Base-by-base conservation (phyloP, 1,140 invertebrate species). In the Manduca sexta region DNA sequence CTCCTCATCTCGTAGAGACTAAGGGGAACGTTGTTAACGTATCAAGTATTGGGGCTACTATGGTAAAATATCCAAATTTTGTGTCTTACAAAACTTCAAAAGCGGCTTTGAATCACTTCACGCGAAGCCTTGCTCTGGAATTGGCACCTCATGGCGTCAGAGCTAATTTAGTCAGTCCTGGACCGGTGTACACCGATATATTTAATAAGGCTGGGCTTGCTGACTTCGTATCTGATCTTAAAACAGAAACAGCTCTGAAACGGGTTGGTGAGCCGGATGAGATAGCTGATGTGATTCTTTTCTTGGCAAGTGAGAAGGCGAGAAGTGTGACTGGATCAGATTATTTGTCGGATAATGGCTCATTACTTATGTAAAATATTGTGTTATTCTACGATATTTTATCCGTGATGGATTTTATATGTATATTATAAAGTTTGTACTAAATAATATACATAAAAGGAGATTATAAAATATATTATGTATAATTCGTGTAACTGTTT, bases 11-110 rank as follows among this genome's bases (percentile, higher is more conserved):
- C 7, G 13, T 46, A 0, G 16, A 49, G 29, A 52, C 37, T 13
- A 91, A 92, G 70, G 92, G 92, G 13, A 90, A 88, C 49, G 90
- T 93, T 56, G 89, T 94, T 1, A 94, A 94, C 76, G 89, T 94
- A 2, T 93, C 92, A 2, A 93, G 92, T 66, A 89, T 94, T 15
- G 52, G 15, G 35, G 44, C 21, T 35, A 38, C 18, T 4, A 5
- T 6, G 1, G 14, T 34, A 8, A 5, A 18, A 21, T n/a, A 2
- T 3, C 16, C 88, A 29, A 74, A 75, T 40, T 68, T 86, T 37
- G 60, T 90, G 29, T 82, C 91, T 0, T 94, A 95, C 58, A 89
- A 88, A 56, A 90, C 93, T 81, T 92, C 91, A 26, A 94, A 95
- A 84, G 78, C 91, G 45, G 91, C 92, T 6, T 45, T 95, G 6